Base-by-base conservation (phyloP, 1,140 invertebrate species). In the Eupeodes corollae region DNA sequence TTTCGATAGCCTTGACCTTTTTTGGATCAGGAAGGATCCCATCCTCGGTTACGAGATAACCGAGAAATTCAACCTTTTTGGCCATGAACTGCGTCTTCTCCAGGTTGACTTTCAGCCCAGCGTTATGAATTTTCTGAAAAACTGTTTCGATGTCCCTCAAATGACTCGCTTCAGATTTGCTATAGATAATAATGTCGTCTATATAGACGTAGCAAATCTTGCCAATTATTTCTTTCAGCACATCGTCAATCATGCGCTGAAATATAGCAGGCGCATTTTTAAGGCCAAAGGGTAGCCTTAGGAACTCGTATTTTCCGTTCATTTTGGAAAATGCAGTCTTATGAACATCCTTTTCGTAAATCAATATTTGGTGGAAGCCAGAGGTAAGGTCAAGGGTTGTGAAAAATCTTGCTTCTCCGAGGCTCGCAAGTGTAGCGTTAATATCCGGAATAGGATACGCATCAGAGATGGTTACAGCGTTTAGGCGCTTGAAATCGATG, bases 321-420 rank as follows among this genome's bases (percentile, higher is more conserved):
- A 54, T 47, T 5, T 61, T 68, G 18, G 57, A 61, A 42, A 69
- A 68, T 0, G 62, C 67, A 1, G 67, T 68, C 37, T 70, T 63
- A 19, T 52, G 56, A 45, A 63, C 59, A 3, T 63, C 57, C 35
- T 56, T 39, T 42, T 9, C 42, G 31, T 61, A 51, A 5, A 70
- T 55, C 10, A 47, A 48, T 5, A 70, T 53, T 54, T 77, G 74
- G 52, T 70, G 71, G 51, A 70, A 76, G 6, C 73, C 74, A 19
- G 53, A 57, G 1, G 54, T 56, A 9, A 73, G 47, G 58, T 76
- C 71, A 12, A 75, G 41, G 2, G 64, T 63, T 6, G 61, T 55
- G 46, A 75, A 75, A 47, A 61, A 69, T 40, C 50, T 57, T 6
- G 52, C 46, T 3, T 55, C 56, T 2, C 58, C 58, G 40, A 76